Evolutionary conservation across 2,888 invertebrate genomes (phyloP).

Genomic region (Nesidiocoris tenuis): DNA sequence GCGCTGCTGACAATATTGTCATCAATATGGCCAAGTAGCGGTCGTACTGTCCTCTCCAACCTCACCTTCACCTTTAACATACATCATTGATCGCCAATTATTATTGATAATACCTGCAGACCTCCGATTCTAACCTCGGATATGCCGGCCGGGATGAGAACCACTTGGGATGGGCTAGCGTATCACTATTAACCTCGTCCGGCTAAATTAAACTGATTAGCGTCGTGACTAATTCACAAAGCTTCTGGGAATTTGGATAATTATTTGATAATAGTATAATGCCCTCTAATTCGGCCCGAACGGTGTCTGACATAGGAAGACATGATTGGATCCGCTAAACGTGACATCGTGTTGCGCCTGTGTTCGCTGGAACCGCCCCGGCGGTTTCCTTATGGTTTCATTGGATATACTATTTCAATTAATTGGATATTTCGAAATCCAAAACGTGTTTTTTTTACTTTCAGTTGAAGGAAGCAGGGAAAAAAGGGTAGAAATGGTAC

Average conservation of each 20-base stretch:
- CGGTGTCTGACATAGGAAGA: not conserved
- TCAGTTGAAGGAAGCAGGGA: too few species aligned
- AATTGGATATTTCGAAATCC: too few species aligned
- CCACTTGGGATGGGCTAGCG: not conserved
- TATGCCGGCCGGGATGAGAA: not conserved
- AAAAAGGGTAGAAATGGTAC: too few species aligned
- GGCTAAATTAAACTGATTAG: constrained; percentile 38
- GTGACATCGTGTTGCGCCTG: not conserved
- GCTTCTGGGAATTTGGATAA: constrained; percentile 35
- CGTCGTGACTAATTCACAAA: constrained; percentile 37
- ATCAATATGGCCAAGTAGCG: constrained; percentile 22
- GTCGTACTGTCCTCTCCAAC: not conserved
- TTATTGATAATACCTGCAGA: constrained; percentile 32
- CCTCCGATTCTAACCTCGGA: not conserved
- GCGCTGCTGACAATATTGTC: constrained; percentile 35
- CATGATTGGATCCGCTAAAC: not conserved
- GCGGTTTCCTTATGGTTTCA: too few species aligned
- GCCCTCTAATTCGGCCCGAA: constrained; percentile 24
- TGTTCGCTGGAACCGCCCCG: too few species aligned
- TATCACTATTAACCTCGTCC: constrained; percentile 25
- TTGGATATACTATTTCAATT: too few species aligned
- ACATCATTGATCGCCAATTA: constrained; percentile 30
- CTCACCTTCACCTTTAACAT: not conserved
- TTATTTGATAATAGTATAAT: constrained; percentile 40
- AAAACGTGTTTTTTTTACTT: too few species aligned